These are phyloP conservation scores for Origma solitaria DNA, from an alignment of 2,113 vertebrate genomes.

Conservation along the genomic window DNA sequence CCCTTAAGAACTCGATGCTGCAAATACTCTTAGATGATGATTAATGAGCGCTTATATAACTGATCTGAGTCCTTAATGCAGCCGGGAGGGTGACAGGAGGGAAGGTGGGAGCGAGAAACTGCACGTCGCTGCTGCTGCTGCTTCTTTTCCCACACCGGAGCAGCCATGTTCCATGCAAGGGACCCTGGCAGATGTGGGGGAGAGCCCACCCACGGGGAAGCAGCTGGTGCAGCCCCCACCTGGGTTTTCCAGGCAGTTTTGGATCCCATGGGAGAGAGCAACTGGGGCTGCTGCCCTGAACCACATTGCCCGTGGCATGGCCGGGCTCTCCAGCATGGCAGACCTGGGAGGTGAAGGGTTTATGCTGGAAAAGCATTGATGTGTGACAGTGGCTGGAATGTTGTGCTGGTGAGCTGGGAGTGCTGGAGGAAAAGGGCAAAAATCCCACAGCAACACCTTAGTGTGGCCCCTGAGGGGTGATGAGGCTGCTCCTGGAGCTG, in stretches of 20 bases:
- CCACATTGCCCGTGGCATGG: rapidly evolving
- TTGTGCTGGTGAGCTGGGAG: background rate
- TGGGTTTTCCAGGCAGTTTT: background rate
- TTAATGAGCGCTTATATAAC: slow-evolving; percentile 26
- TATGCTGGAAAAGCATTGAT: background rate
- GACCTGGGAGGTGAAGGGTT: background rate
- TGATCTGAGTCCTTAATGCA: background rate
- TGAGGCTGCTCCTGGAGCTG: rapidly evolving
- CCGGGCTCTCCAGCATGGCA: rapidly evolving
- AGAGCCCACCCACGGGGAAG: background rate
- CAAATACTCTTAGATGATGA: slow-evolving; percentile 20
- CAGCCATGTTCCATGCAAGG: rapidly evolving
- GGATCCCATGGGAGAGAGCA: rapidly evolving
- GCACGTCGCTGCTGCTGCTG: background rate
- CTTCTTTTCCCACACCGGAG: background rate
- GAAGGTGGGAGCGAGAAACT: background rate
- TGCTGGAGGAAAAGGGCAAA: background rate
- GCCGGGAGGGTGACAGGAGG: background rate
- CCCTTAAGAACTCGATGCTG: background rate
- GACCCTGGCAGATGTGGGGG: background rate
- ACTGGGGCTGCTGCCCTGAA: background rate
- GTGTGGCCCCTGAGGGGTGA: background rate
- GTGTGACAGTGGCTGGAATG: background rate
- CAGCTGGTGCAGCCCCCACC: background rate
- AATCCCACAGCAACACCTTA: background rate